Evolutionary conservation across 2,888 invertebrate genomes (phyloP), one percentile per base, ranked within the genome.

Genomic region (Acanthosepion pharaonis): DNA sequence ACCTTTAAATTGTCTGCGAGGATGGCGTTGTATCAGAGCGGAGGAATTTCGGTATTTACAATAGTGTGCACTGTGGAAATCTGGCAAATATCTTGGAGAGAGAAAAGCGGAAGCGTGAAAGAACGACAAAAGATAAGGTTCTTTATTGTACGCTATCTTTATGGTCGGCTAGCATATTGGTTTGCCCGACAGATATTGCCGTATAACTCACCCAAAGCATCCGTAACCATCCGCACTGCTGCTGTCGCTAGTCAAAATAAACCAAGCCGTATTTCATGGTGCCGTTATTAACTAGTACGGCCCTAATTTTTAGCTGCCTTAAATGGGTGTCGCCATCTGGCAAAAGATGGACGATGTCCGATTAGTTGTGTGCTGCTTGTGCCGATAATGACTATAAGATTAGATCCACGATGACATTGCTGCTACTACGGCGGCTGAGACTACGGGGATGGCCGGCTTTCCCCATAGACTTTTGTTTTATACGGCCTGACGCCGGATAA

Each of bases 111-210:
- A 78, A n/a, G 33, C n/a, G 78, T 11, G n/a, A 33, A n/a, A 78
- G n/a, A n/a, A 78, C 9, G 8, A 8, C 8, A 8, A 11, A 28
- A 33, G 11, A 33, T 33, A 78, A 33, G 78, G n/a, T 33, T 33
- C 15, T n/a, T 11, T 78, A n/a, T 78, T 78, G n/a, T 78, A 11
- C 23, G 78, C n/a, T 78, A 78, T 78, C 78, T 92, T 92, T 92
- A 92, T 51, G 92, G 51, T 48, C 92, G 25, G 28, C 49, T 33
- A 92, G 92, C 92, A 92, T 92, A 92, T 92, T 92, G 92, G 92
- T 92, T 92, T 92, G 25, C 28, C 48, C 28, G 92, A 92, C 92
- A 92, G 92, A 23, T 49, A 92, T 92, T 92, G 92, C 92, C 92
- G 28, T 28, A 92, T 92, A 92, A 92, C 51, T 92, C 51, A 92